Evolutionary conservation across 2,797 vertebrate genomes (phyloP).

Genomic region (Onychomys leucogaster): DNA sequence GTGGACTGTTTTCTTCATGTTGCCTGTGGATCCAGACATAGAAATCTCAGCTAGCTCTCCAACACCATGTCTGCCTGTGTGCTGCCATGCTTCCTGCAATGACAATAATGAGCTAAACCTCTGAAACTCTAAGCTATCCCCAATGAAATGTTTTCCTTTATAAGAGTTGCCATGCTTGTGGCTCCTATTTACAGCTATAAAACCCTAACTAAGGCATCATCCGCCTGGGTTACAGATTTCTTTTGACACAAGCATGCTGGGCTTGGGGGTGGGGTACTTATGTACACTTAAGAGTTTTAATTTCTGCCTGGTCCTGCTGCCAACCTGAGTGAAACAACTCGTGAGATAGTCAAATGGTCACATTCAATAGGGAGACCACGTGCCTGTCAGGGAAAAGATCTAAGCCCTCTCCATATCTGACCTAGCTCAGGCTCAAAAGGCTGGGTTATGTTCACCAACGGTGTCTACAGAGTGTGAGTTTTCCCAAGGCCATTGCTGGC

Average conservation of each 20-base stretch:
- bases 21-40: background rate
- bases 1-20: background rate
- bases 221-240: slow-evolving; percentile 38
- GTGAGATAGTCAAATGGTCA: slow-evolving; percentile 71
- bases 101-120: background rate
- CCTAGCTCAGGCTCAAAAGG: slow-evolving; percentile 41
- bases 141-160: background rate
- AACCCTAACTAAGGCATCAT: background rate
- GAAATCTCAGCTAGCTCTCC: background rate
- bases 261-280: background rate
- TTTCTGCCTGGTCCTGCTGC: slow-evolving; percentile 49
- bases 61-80: background rate
- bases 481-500: background rate
- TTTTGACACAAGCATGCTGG: background rate
- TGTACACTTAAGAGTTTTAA: slow-evolving; percentile 44
- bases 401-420: slow-evolving; percentile 55
- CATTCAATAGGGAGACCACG: slow-evolving; percentile 62
- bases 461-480: background rate
- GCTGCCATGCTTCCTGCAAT: background rate
- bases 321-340: slow-evolving; percentile 54
- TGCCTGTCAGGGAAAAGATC: slow-evolving; percentile 67
- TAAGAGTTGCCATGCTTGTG: background rate
- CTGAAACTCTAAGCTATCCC: background rate
- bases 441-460: background rate
- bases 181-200: background rate